Evolutionary conservation across 2,888 invertebrate genomes (phyloP).

Genomic region (Leucoma salicis): DNA sequence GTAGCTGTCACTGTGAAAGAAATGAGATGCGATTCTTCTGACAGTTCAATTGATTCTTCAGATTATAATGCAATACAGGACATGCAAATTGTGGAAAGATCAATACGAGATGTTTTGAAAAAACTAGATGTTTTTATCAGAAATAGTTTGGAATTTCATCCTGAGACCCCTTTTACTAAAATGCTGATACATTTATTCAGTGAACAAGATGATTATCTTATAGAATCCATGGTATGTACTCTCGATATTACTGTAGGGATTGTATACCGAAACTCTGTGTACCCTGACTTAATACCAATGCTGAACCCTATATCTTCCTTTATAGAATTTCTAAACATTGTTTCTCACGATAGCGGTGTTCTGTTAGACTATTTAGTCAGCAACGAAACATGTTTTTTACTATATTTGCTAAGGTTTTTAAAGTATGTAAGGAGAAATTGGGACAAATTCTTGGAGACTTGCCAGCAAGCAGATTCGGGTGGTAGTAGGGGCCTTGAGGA

Average conservation of each 20-base stretch:
- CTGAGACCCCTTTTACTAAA: slow-evolving; percentile 93
- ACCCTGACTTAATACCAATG: slow-evolving; percentile 90
- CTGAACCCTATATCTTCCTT: slow-evolving; percentile 94
- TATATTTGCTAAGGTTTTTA: slow-evolving; percentile 91
- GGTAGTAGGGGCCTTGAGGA: slow-evolving; percentile 85
- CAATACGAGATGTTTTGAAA: slow-evolving; percentile 90
- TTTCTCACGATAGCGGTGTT: slow-evolving; percentile 90
- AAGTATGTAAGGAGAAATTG: slow-evolving; percentile 93
- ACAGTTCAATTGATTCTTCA: slow-evolving; percentile 91
- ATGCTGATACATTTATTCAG: slow-evolving; percentile 94
- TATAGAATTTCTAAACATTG: slow-evolving; percentile 91
- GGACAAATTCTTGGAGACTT: slow-evolving; percentile 90
- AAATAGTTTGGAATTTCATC: slow-evolving; percentile 90
- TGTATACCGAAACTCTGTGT: slow-evolving; percentile 90
- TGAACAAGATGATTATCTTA: slow-evolving; percentile 94
- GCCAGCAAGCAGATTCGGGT: slow-evolving; percentile 83
- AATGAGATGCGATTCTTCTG: slow-evolving; percentile 92
- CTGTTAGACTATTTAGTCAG: slow-evolving; percentile 92
- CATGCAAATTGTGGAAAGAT: slow-evolving; percentile 93
- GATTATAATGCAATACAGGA: slow-evolving; percentile 94
- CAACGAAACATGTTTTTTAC: slow-evolving; percentile 94
- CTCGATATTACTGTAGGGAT: slow-evolving; percentile 93
- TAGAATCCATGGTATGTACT: slow-evolving; percentile 96
- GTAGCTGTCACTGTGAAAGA: slow-evolving; percentile 95
- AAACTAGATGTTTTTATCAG: slow-evolving; percentile 92